These are phyloP conservation scores for Henricia sp. DNA, from an alignment of 53 echinoderm and acorn worm species.

Conservation along the genomic window DNA sequence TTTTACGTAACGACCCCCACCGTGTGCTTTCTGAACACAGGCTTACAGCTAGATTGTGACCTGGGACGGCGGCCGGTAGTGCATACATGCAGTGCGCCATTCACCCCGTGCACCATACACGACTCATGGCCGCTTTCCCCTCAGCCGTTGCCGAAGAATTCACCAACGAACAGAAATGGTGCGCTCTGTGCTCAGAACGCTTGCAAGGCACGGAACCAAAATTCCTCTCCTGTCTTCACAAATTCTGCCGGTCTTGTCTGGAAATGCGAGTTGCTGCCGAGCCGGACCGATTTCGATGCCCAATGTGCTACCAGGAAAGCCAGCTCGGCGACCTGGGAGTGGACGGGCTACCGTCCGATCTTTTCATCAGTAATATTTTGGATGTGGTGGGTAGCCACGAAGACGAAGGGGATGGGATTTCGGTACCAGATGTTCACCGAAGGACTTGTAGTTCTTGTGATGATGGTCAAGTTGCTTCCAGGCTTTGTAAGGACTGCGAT, in stretches of 20 bases:
- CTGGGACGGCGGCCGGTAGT: too few species aligned
- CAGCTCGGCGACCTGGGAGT: conserved; percentile 90
- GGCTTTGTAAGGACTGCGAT: conserved; percentile 90
- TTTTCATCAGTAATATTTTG: conserved; percentile 94
- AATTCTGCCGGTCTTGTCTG: conserved; percentile 92
- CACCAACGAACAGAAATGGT: conserved; percentile 91
- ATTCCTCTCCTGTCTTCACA: conserved; percentile 91
- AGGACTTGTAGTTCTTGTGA: conserved; percentile 90
- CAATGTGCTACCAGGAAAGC: conserved; percentile 91
- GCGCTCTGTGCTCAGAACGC: conserved; percentile 92
- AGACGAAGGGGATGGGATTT: conserved; percentile 79
- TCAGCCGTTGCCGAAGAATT: conserved; percentile 77
- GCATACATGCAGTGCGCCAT: conserved; percentile 45
- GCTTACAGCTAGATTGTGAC: too few species aligned
- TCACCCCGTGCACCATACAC: conserved; percentile 42
- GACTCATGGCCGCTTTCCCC: conserved; percentile 73
- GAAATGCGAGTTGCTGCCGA: conserved; percentile 86
- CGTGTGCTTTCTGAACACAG: conserved; percentile 46
- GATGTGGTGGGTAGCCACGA: conserved; percentile 96
- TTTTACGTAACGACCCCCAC: conserved; percentile 48
- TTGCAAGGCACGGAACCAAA: conserved; percentile 82
- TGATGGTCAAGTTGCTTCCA: conserved; percentile 90
- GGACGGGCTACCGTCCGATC: conserved; percentile 88
- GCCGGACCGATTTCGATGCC: conserved; percentile 87
- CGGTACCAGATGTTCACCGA: conserved; percentile 34